A percentile compares a stretch with the other conserved stretches of the same genome.
phyloP scores from a whole-genome alignment of 53 echinoderm and acorn worm species.

The Temnopleurus reevesii region DNA sequence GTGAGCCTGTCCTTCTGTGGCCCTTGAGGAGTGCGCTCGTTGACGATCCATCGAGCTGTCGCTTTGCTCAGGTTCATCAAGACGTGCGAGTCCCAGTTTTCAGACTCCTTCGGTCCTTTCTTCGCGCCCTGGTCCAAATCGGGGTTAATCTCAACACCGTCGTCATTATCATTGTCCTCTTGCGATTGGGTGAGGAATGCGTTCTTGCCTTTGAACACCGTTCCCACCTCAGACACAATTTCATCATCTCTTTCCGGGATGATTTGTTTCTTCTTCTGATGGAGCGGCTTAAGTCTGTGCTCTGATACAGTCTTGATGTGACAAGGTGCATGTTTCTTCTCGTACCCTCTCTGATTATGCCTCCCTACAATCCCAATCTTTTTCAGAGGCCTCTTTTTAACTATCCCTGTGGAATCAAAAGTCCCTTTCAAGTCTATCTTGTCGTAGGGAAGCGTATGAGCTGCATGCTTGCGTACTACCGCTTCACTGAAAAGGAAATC shows the following conservation, averaged over 20 bases:
- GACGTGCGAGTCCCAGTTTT: slow-evolving; percentile 91
- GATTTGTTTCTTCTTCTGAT: slow-evolving; percentile 65
- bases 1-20: slow-evolving; percentile 84
- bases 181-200: slow-evolving; percentile 20
- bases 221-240: slow-evolving; percentile 32
- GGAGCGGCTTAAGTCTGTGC: slow-evolving; percentile 83
- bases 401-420: slow-evolving; percentile 57
- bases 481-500: slow-evolving; percentile 94
- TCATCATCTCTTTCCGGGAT: slow-evolving; percentile 50
- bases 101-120: slow-evolving; percentile 50
- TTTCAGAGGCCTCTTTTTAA: slow-evolving; percentile 39
- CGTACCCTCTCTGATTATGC: slow-evolving; percentile 73
- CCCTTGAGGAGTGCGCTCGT: slow-evolving; percentile 80
- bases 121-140: slow-evolving; percentile 19
- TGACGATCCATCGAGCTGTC: slow-evolving; percentile 95
- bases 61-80: slow-evolving; percentile 92
- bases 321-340: slow-evolving; percentile 93
- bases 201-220: slow-evolving; percentile 11
- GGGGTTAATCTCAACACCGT: background rate
- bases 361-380: slow-evolving; percentile 67
- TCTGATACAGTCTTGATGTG: slow-evolving; percentile 84
- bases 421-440: slow-evolving; percentile 61
- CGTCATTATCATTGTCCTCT: background rate
- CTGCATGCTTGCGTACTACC: slow-evolving; percentile 78
- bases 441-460: slow-evolving; percentile 93